Percentiles rank a stretch among this genome's conserved stretches.
Evolutionary conservation across 2,888 invertebrate genomes (phyloP).

Genomic region (Camptogramma bilineatum): DNA sequence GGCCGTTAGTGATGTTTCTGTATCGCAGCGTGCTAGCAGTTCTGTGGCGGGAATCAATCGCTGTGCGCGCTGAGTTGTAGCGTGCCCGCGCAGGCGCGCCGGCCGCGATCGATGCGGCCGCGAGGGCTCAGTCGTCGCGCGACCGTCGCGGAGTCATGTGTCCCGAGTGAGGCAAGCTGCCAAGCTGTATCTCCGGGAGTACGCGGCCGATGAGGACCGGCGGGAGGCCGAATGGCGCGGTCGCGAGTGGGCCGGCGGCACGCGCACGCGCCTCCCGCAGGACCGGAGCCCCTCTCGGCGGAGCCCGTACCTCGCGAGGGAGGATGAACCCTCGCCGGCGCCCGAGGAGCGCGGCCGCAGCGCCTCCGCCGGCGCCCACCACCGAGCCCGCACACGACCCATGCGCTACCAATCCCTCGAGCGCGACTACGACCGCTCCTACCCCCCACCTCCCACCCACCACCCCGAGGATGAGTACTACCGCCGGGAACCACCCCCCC

Average conservation of each 20-base stretch:
- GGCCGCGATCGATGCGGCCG: constrained; percentile 66
- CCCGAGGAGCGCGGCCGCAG: constrained; percentile 93
- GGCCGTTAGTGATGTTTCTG: constrained; percentile 6
- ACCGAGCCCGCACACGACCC: constrained; percentile 92
- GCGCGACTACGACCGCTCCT: constrained; percentile 93
- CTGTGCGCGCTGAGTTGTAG: constrained; percentile 63
- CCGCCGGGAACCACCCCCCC: constrained; percentile 86
- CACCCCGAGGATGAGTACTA: constrained; percentile 87
- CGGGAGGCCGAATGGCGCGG: constrained; percentile 83
- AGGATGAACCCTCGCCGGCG: constrained; percentile 92
- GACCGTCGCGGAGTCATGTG: constrained; percentile 80
- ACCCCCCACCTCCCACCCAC: constrained; percentile 92
- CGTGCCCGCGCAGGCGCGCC: constrained; percentile 61
- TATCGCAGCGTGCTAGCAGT: neutral
- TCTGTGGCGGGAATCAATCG: constrained; percentile 54
- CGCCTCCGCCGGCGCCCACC: constrained; percentile 88
- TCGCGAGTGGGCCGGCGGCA: constrained; percentile 74
- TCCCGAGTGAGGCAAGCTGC: constrained; percentile 78
- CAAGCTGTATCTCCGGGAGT: constrained; percentile 85
- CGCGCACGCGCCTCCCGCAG: constrained; percentile 91
- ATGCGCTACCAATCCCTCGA: constrained; percentile 91
- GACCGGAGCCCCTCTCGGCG: constrained; percentile 95
- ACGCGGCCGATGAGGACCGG: constrained; percentile 85
- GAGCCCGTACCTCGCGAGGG: constrained; percentile 90
- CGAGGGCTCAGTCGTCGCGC: constrained; percentile 78